These are phyloP conservation scores for Coptodon rendalli DNA, from an alignment of 2,113 vertebrate genomes.

Conservation along the genomic window DNA sequence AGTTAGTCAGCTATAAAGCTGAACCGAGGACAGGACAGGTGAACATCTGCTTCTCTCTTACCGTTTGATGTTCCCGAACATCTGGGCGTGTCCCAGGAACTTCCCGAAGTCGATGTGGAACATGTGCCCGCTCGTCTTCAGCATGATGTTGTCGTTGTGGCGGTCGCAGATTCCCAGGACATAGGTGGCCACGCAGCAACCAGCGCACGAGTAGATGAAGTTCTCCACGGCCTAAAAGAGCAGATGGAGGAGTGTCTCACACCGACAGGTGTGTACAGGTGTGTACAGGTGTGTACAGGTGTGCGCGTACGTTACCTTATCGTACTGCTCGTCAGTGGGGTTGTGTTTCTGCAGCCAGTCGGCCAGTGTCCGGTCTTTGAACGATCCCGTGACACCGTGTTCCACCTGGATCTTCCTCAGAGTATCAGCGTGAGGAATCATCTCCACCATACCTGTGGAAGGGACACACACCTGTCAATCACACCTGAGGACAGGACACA, in stretches of 20 bases:
- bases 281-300: not conserved
- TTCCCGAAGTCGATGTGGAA: constrained; percentile 98
- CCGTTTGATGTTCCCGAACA: constrained; percentile 98
- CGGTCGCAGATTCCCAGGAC: constrained; percentile 96
- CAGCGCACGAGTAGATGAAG: constrained; percentile 96
- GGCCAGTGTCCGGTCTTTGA: constrained; percentile 89
- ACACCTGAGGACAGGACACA: not conserved
- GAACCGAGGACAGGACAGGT: not conserved
- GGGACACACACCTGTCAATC: not conserved
- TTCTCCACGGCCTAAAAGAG: constrained; percentile 88
- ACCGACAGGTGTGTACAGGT: not conserved
- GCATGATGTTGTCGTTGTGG: constrained; percentile 99
- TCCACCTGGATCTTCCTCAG: constrained; percentile 96
- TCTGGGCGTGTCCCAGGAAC: constrained; percentile 96
- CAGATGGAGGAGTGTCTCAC: accelerated
- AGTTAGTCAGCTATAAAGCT: not conserved
- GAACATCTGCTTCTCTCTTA: constrained; percentile 41
- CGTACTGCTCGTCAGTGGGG: constrained; percentile 86
- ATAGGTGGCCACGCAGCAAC: constrained; percentile 97
- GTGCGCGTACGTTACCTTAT: constrained; percentile 78
- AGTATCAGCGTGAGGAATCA: constrained; percentile 96
- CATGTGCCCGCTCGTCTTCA: constrained; percentile 96
- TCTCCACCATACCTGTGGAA: constrained; percentile 82
- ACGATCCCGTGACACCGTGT: constrained; percentile 94
- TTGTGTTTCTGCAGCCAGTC: constrained; percentile 98